phyloP scores from a whole-genome alignment of 2,888 invertebrate species.

The Platycheirus albimanus region DNA sequence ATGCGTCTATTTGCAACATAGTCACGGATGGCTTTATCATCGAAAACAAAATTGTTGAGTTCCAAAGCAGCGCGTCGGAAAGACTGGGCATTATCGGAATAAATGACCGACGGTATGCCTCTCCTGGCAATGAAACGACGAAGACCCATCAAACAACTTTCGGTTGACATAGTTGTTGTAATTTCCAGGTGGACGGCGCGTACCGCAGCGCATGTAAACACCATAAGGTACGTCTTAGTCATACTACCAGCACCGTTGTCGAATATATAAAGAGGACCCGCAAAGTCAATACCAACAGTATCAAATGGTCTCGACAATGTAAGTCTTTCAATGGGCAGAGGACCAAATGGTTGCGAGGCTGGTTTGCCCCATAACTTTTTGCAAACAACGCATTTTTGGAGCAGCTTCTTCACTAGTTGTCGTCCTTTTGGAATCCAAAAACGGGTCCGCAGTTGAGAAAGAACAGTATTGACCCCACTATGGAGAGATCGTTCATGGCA shows the following conservation, averaged over 20 bases:
- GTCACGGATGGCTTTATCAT: background rate
- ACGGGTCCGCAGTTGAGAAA: background rate
- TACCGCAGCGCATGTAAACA: slow-evolving; percentile 3
- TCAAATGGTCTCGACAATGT: slow-evolving; percentile 31
- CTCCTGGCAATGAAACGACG: slow-evolving; percentile 8
- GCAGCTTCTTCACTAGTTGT: background rate
- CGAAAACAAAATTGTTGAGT: too few species aligned
- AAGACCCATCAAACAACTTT: slow-evolving; percentile 16
- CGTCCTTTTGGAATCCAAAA: slow-evolving; percentile 22
- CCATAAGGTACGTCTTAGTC: slow-evolving; percentile 3
- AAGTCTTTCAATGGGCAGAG: slow-evolving; percentile 16
- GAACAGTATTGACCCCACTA: background rate
- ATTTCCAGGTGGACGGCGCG: background rate
- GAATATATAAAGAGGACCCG: slow-evolving; percentile 9
- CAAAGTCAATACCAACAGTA: slow-evolving; percentile 22
- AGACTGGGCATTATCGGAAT: slow-evolving; percentile 12
- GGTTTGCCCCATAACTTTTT: slow-evolving; percentile 4
- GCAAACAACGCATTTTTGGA: background rate
- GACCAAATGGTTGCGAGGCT: slow-evolving; percentile 10
- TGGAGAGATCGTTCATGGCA: slow-evolving; percentile 7
- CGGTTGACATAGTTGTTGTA: slow-evolving; percentile 3
- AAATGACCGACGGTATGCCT: slow-evolving; percentile 10
- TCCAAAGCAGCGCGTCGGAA: slow-evolving; percentile 12
- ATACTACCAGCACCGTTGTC: background rate
- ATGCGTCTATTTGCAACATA: slow-evolving; percentile 6